Base-by-base conservation (phyloP, 2,113 vertebrate species). In the Petrocephalus zakoni region DNA sequence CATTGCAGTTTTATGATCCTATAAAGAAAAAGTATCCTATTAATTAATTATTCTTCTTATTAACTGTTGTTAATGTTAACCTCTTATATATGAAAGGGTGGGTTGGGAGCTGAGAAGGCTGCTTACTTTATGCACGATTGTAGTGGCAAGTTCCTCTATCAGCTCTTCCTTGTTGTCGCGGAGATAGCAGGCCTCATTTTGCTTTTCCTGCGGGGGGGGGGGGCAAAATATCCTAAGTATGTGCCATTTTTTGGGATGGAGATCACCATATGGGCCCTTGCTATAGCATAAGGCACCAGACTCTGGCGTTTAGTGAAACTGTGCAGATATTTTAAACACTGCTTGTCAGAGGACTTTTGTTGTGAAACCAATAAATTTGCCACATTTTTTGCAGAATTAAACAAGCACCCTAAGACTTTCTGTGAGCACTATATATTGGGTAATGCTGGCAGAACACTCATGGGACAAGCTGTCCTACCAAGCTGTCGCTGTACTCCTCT, bases 111-210 rank as follows among this genome's bases (percentile, higher is more conserved):
- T 42, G 42, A 3, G 42, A 42, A 42, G 47, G 34, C 29, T 47
- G 29, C 94, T 87, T 94, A 99, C 98, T 96, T 99, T 99, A 91
- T 98, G 98, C 89, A 99, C 96, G 7, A 99, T 99, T 21, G 97
- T 97, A 15, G 97, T 96, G 46, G 98, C 98, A 72, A 99, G 96
- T 91, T 99, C 98, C 93, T 99, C 98, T 86, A 98, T 97, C 90
- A 99, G 96, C 91, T 99, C 98, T 55, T 99, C 98, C 93, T 96
- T 98, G 94, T 99, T 97, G 88, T 98, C 97, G 88, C 94, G 96
- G 83, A 99, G 94, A 95, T 99, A 99, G 56, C 96, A 96, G 92
- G 97, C 97, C 92, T 99, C 98, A 61, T 98, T 98, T 95, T 99
- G 98, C 93, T 99, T 99, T 93, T 99, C 98, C 98, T 99, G 83